These are phyloP conservation scores for Meda fulgida DNA, from an alignment of 2,797 vertebrate species.

Conservation along the genomic window DNA sequence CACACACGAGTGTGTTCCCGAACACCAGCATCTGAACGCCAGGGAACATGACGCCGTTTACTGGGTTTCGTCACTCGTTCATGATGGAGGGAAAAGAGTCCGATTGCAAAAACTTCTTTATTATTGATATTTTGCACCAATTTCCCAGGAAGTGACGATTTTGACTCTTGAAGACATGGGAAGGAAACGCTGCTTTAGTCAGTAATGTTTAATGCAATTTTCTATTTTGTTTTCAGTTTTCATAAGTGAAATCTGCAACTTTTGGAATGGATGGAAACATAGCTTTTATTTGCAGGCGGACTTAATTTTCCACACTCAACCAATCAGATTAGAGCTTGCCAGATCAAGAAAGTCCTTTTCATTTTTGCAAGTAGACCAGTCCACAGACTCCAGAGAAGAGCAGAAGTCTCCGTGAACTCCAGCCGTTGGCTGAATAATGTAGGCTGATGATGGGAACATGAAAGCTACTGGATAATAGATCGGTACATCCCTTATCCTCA, in stretches of 20 bases:
- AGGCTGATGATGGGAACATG: slow-evolving; percentile 34
- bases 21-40: too few species aligned
- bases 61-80: too few species aligned
- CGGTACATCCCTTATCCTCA: slow-evolving; percentile 7
- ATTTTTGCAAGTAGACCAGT: neutral
- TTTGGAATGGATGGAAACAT: neutral
- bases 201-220: too few species aligned
- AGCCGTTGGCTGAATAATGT: neutral
- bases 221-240: too few species aligned
- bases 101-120: too few species aligned
- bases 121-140: too few species aligned
- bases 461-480: slow-evolving; percentile 26
- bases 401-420: neutral
- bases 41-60: too few species aligned
- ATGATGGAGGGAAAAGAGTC: too few species aligned
- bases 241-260: neutral
- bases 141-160: neutral
- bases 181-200: neutral
- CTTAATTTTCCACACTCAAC: too few species aligned
- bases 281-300: neutral
- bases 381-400: neutral
- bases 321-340: slow-evolving; percentile 4
- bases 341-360: neutral
- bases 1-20: too few species aligned
- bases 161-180: neutral